A percentile compares a stretch with the other conserved stretches of the same genome.
phyloP scores from a whole-genome alignment of 1,140 invertebrate genomes.

The Himalopsyche phryganea region DNA sequence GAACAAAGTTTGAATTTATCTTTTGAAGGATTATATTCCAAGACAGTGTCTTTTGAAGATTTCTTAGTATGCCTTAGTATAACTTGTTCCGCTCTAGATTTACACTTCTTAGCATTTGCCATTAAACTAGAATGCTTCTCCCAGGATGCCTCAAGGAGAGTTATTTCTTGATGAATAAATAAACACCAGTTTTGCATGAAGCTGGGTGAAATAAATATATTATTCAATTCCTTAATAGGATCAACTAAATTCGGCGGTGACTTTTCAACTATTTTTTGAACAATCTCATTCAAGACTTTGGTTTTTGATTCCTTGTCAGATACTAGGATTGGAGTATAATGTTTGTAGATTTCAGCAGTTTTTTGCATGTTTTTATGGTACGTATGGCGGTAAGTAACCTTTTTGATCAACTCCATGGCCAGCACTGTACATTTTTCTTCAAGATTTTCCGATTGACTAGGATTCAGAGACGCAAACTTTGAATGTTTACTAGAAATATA shows the following conservation, averaged over 20 bases:
- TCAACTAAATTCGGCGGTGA: not conserved
- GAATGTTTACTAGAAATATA: slow-evolving; percentile 11
- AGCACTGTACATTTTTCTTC: slow-evolving; percentile 6
- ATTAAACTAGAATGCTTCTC: slow-evolving; percentile 1
- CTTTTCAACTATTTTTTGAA: not conserved
- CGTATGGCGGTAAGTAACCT: slow-evolving; percentile 6
- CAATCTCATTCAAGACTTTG: slow-evolving; percentile 3
- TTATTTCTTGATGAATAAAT: slow-evolving; percentile 12
- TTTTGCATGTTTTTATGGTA: slow-evolving; percentile 11
- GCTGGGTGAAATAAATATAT: slow-evolving; percentile 10
- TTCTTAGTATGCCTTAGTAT: slow-evolving; percentile 17
- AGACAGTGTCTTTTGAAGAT: slow-evolving; percentile 6
- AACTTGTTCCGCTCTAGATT: slow-evolving; percentile 19
- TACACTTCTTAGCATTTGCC: slow-evolving; percentile 5
- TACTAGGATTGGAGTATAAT: slow-evolving; percentile 7
- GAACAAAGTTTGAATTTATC: slow-evolving; percentile 6
- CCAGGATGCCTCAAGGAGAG: slow-evolving; percentile 10
- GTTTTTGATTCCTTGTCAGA: slow-evolving; percentile 6
- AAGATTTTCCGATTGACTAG: slow-evolving; percentile 5
- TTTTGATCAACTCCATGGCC: slow-evolving; percentile 1
- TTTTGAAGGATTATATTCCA: slow-evolving; percentile 18
- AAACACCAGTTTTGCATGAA: slow-evolving; percentile 17
- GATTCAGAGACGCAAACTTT: not conserved
- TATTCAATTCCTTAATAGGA: slow-evolving; percentile 8
- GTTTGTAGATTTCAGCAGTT: slow-evolving; percentile 17